Evolutionary conservation across 2,888 invertebrate genomes (phyloP), one percentile per base, ranked within the genome.

Genomic region (Meganola albula): DNA sequence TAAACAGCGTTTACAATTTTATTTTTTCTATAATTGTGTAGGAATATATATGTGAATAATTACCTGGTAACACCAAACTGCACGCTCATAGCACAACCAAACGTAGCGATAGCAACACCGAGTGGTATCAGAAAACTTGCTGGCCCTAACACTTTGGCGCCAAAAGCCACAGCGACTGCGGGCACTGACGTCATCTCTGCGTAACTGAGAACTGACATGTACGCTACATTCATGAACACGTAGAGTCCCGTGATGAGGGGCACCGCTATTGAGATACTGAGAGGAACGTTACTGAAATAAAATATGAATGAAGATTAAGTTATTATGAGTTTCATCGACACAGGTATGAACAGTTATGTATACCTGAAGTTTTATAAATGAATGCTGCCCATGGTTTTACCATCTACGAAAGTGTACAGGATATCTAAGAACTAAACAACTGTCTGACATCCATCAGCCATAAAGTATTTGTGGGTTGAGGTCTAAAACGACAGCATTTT

Each of bases 141-240:
- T 0, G 88, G 76, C 0, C 93, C 93, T 1, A 94, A 66, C 0
- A 92, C 89, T 10, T 87, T 73, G 27, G 88, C 82, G 0, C 92
- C 92, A 67, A 92, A 93, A 0, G 88, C 76, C n/a, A 95, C 92
- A 0, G 95, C 96, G 1, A 96, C 95, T 0, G 95, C 95, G 1
- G 90, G 88, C 0, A 93, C 90, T 3, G 84, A 82, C 8, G 91
- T 80, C 88, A 96, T 91, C 62, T 95, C 94, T 0, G 88, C 75
- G 30, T 90, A 88, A 2, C 89, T 90, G 49, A 96, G 74, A 3
- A 92, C 94, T 0, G 94, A 90, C 91, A 95, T 92, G 73, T 95
- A 96, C n/a, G 95, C 92, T 9, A 95, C 87, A 62, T 95, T 96
- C 90, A 94, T 94, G 55, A 92, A 89, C 12, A 95, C 91, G 63